These are phyloP conservation scores for Brachyptera putata DNA, from an alignment of 2,888 invertebrate genomes.

Conservation along the genomic window DNA sequence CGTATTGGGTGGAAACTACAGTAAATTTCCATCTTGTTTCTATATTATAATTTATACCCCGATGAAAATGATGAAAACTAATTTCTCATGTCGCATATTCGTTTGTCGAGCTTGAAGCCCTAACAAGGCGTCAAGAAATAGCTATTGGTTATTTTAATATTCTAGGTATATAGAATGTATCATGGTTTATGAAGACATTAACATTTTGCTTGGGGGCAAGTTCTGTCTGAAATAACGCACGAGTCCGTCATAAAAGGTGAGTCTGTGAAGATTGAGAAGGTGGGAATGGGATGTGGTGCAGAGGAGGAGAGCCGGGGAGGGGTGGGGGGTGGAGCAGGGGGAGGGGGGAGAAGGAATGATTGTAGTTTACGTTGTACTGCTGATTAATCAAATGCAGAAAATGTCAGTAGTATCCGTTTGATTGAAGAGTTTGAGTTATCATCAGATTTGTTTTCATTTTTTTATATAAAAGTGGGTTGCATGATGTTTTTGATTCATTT, in stretches of 20 bases:
- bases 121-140: not conserved
- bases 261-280: conserved; percentile 13
- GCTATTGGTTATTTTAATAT: not conserved
- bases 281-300: not conserved
- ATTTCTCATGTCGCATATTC: no score
- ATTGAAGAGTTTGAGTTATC: not conserved
- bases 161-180: no score
- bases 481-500: no score
- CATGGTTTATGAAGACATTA: conserved; percentile 20
- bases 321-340: not conserved
- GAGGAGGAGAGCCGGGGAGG: not conserved
- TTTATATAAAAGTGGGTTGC: no score
- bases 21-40: no score
- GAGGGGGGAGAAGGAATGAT: not conserved
- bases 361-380: not conserved
- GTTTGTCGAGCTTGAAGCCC: not conserved
- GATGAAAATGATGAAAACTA: no score
- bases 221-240: conserved; percentile 17
- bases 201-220: not conserved
- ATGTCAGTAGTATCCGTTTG: not conserved
- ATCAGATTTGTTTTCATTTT: no score
- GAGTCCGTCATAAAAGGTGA: conserved; percentile 17
- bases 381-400: not conserved
- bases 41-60: no score
- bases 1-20: no score